Evolutionary conservation across 2,113 vertebrate species (phyloP).

Genomic region (Sigmodon hispidus): DNA sequence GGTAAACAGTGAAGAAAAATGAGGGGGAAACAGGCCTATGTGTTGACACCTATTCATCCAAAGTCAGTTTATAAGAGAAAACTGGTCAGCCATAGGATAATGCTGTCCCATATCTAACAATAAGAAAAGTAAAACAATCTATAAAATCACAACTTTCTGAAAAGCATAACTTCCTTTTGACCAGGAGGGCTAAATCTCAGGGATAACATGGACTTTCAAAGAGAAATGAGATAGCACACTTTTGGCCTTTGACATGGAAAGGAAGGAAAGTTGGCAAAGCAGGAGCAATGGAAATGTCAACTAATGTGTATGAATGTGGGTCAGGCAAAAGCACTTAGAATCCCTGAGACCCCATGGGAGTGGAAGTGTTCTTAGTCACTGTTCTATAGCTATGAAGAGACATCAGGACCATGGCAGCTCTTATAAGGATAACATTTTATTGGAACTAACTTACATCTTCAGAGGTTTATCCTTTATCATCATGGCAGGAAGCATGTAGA

Average conservation of each 20-base stretch:
- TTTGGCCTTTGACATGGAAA: neutral
- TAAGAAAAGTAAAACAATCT: neutral
- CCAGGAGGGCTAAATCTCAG: neutral
- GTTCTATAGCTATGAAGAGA: neutral
- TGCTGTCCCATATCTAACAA: neutral
- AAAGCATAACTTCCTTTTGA: neutral
- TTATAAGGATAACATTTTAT: neutral
- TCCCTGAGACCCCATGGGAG: neutral
- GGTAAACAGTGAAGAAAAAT: neutral
- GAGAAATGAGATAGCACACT: neutral
- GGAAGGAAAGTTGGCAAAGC: neutral
- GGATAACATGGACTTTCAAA: neutral
- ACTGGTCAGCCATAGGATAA: neutral
- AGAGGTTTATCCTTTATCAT: neutral
- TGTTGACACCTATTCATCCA: neutral
- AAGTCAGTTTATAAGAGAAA: neutral
- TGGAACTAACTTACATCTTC: neutral
- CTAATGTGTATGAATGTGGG: neutral
- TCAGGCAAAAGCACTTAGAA: neutral
- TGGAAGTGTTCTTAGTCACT: no score
- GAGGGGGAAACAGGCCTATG: neutral
- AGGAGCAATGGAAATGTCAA: neutral
- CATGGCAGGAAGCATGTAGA: neutral
- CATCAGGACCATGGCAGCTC: neutral
- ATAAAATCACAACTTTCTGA: neutral